These are phyloP conservation scores for Helicolenus hilgendorfi DNA, from an alignment of 2,797 vertebrate genomes.

Conservation along the genomic window DNA sequence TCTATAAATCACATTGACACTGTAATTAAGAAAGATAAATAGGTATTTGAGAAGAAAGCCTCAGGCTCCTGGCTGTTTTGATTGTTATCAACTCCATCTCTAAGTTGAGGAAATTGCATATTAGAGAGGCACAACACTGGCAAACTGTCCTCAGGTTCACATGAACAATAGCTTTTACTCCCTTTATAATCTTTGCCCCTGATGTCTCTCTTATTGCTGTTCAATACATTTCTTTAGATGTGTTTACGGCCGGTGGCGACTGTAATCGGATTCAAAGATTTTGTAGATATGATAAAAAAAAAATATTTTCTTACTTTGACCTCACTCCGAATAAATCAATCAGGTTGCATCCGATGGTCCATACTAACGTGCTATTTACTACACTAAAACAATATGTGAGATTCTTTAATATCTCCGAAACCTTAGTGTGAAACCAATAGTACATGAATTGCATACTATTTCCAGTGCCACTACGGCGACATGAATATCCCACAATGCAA, in stretches of 20 bases:
- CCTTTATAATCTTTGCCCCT: not conserved
- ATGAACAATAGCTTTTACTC: not conserved
- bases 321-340: not conserved
- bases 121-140: conserved; percentile 42
- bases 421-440: no score
- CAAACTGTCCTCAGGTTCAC: conserved; percentile 43
- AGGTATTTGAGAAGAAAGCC: conserved; percentile 42
- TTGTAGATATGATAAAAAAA: not conserved
- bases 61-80: conserved; percentile 39
- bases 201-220: not conserved
- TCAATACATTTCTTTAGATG: not conserved
- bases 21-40: conserved; percentile 71
- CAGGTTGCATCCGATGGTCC: no score
- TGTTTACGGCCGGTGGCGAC: not conserved
- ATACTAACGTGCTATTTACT: no score
- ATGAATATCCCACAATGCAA: no score
- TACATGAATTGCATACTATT: no score
- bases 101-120: conserved; percentile 68
- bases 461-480: no score
- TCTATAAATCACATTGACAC: conserved; percentile 79
- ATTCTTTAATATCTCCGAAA: no score
- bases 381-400: no score
- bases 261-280: conserved; percentile 1
- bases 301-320: not conserved
- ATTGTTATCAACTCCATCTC: conserved; percentile 63